Evolutionary conservation across 2,113 vertebrate genomes (phyloP).

Genomic region (Riparia riparia): DNA sequence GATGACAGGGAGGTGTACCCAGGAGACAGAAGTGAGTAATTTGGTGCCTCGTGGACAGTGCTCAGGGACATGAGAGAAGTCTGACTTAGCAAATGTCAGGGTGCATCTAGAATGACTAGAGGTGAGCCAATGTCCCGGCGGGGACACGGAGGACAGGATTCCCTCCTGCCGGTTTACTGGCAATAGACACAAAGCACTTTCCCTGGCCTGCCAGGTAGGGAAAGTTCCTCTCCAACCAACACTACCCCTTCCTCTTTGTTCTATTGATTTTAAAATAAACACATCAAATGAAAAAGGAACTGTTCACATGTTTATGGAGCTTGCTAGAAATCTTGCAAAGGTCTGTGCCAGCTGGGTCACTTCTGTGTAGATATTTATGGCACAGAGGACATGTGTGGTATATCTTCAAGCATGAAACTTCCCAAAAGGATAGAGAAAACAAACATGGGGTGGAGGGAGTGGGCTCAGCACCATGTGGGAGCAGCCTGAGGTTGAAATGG

Average conservation of each 20-base stretch:
- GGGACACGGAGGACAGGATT: neutral
- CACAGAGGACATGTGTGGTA: neutral
- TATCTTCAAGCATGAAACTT: neutral
- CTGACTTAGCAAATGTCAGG: conserved; percentile 62
- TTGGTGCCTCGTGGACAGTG: neutral
- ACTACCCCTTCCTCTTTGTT: neutral
- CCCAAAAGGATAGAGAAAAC: neutral
- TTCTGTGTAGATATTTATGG: neutral
- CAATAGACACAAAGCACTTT: neutral
- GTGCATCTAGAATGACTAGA: conserved; percentile 40
- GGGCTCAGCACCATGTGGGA: neutral
- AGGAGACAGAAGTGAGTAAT: neutral
- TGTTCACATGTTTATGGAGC: neutral
- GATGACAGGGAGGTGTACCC: conserved; percentile 15
- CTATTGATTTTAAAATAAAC: neutral
- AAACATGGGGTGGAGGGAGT: neutral
- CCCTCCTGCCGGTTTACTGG: conserved; percentile 3
- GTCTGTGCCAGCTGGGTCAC: neutral
- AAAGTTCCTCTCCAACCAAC: neutral
- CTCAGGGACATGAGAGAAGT: neutral
- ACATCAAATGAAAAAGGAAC: neutral
- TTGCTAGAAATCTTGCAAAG: neutral
- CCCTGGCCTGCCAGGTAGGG: neutral
- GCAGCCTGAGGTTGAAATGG: neutral
- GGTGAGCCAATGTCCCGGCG: neutral